Percentiles rank a stretch among this genome's conserved stretches.
phyloP scores from a whole-genome alignment of 2,113 vertebrate species.

The Catharus bicknelli region DNA sequence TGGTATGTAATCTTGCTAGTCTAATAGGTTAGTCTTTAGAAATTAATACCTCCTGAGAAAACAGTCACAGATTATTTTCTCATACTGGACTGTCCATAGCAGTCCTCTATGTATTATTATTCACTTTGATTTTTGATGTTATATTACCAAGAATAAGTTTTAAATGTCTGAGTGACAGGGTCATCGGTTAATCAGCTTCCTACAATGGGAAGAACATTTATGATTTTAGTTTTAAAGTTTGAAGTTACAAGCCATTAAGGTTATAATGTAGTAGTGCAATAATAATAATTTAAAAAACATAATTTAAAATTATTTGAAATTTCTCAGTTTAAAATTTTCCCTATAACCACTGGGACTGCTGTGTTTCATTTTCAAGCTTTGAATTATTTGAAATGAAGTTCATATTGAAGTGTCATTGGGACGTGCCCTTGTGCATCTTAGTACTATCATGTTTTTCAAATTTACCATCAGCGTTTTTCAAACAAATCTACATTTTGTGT shows the following conservation, averaged over 20 bases:
- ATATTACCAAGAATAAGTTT: background rate
- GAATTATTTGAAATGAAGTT: background rate
- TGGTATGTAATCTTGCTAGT: background rate
- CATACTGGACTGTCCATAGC: background rate
- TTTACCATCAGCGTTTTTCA: background rate
- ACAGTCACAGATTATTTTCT: background rate
- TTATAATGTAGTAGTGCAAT: background rate
- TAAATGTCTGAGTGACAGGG: background rate
- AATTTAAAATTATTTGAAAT: background rate
- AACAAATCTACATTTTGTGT: background rate
- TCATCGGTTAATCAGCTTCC: background rate
- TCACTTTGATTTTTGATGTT: background rate
- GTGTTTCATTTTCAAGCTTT: background rate
- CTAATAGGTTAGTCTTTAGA: background rate
- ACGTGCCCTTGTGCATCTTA: background rate
- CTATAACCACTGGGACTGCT: background rate
- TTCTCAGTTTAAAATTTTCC: background rate
- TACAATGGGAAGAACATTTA: background rate
- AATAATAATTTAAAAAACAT: background rate
- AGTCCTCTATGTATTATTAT: background rate
- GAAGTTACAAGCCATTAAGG: background rate
- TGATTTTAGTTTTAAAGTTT: background rate
- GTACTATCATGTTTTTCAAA: background rate
- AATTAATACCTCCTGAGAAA: background rate
- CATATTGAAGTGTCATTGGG: background rate